Base-by-base conservation (phyloP, 2,113 vertebrate species). In the Otolemur garnettii region DNA sequence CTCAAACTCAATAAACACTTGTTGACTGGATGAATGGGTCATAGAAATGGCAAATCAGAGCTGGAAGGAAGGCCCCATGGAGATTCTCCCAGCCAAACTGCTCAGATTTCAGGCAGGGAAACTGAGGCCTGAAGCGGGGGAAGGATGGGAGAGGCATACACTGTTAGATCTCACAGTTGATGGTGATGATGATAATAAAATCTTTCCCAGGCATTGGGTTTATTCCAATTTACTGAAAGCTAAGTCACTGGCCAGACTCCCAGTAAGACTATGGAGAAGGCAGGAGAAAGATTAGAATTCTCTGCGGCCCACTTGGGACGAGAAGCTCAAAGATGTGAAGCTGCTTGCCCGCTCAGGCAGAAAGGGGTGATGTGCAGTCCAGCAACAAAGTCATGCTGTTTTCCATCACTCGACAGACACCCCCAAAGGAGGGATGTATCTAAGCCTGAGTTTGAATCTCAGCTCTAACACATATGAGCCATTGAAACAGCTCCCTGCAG, bases 1-100 rank as follows among this genome's bases (percentile, higher is more conserved):
- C 92, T 96, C 18, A 4, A 66, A 68, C 90, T 98, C 96, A 97
- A 98, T 98, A 96, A 97, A 98, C 97, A 96, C 96, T 98, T 98
- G 96, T 98, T 97, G 97, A 97, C 60, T 22, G 93, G 91, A 98
- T 97, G 97, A 98, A 98, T 97, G 94, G 97, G 83, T 97, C 94
- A 97, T 96, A 97, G 97, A 98, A 97, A 97, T 10, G 30, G 94
- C 81, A 82, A 94, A 86, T 79, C 0, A 0, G 72, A 30, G 96
- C 38, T 80, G 77, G 91, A 87, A 82, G 95, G 97, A 93, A 94
- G 91, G 96, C 71, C 81, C 91, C 5, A 0, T 50, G 71, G 94
- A 96, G 79, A 84, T 33, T 66, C 80, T 86, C 86, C 3, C 4
- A 18, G 94, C 87, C 94, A 94, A 78, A 83, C 45, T 19, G n/a